These are phyloP conservation scores for Anabacerthia variegaticeps DNA, from an alignment of 2,797 vertebrate genomes.

Conservation along the genomic window DNA sequence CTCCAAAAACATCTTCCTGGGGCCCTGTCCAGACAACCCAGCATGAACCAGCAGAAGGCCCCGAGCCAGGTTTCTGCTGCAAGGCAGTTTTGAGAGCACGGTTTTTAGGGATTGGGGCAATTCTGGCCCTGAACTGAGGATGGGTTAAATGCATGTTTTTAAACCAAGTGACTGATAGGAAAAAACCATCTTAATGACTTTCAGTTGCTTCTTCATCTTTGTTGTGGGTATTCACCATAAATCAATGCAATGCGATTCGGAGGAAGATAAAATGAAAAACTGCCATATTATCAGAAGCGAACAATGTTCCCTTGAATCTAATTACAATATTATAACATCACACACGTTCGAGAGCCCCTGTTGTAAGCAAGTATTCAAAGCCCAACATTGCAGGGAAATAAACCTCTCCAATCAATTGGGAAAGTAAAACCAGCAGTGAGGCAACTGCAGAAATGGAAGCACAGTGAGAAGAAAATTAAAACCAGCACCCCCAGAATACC, in stretches of 20 bases:
- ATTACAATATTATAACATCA: neutral
- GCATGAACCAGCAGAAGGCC: neutral
- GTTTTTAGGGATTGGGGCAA: neutral
- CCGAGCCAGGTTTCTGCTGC: neutral
- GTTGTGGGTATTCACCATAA: neutral
- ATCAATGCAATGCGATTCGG: neutral
- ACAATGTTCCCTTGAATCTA: neutral
- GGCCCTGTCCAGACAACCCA: neutral
- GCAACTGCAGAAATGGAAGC: slow-evolving; percentile 27
- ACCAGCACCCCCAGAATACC: slow-evolving; percentile 3
- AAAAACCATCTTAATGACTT: neutral
- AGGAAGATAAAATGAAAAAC: neutral
- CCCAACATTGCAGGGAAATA: slow-evolving; percentile 24
- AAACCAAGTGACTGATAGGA: neutral
- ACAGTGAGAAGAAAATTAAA: slow-evolving; percentile 36
- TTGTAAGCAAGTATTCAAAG: neutral
- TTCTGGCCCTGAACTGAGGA: neutral
- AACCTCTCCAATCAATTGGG: slow-evolving; percentile 18
- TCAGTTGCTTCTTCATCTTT: neutral
- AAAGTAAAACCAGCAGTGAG: slow-evolving; percentile 26
- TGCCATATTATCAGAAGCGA: neutral
- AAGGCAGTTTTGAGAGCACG: neutral
- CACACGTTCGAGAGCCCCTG: neutral
- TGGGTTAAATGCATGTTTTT: neutral
- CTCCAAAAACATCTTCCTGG: neutral